These are phyloP conservation scores for Stichopus chloronotus DNA, from an alignment of 35 echinoderm and acorn worm genomes.

Conservation along the genomic window DNA sequence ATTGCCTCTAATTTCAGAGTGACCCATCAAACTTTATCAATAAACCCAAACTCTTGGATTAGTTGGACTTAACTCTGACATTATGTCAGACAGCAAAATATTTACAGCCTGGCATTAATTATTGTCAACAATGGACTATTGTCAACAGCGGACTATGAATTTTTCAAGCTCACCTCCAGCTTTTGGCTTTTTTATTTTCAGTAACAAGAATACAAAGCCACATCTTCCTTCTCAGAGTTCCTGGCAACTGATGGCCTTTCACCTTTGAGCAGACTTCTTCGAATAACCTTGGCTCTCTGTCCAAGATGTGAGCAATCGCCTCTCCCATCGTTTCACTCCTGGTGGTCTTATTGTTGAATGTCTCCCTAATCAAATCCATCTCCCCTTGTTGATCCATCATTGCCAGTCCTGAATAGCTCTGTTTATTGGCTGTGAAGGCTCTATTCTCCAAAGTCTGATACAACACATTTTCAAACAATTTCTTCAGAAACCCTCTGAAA, in stretches of 20 bases:
- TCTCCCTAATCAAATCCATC: background rate
- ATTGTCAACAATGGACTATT: too few relatives aligned
- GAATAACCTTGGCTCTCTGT: background rate
- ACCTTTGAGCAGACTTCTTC: background rate
- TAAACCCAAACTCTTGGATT: too few relatives aligned
- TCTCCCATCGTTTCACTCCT: conserved; percentile 9
- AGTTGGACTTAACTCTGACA: too few relatives aligned
- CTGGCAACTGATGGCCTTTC: conserved; percentile 10
- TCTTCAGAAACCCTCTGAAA: conserved; percentile 1
- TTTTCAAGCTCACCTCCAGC: background rate
- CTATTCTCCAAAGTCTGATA: background rate
- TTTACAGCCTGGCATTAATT: too few relatives aligned
- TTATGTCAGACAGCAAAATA: too few relatives aligned
- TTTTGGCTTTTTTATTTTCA: background rate
- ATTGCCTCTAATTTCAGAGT: too few relatives aligned
- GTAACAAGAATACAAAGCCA: conserved; percentile 5
- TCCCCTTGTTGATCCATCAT: background rate
- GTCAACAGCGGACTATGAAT: background rate
- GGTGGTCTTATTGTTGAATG: background rate
- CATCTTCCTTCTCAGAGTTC: background rate
- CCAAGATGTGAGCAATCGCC: conserved; percentile 11
- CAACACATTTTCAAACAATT: background rate
- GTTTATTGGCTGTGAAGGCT: background rate
- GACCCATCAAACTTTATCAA: too few relatives aligned
- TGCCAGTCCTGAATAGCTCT: background rate